A percentile compares a stretch with the other conserved stretches of the same genome.
phyloP scores from a whole-genome alignment of 2,113 vertebrate species.

The Rhipidura dahli region DNA sequence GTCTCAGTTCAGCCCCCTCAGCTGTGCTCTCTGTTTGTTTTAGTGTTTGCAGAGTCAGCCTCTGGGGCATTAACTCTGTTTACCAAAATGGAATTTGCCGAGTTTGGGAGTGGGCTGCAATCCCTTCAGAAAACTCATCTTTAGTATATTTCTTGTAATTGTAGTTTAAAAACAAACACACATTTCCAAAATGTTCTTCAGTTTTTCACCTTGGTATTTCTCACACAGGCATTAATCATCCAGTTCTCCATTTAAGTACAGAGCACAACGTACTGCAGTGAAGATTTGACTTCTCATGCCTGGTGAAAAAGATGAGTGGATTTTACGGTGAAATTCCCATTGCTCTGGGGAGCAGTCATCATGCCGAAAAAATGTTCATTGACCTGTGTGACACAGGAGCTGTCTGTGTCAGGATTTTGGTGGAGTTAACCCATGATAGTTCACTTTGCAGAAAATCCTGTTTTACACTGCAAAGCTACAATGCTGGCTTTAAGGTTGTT shows the following conservation, averaged over 20 bases:
- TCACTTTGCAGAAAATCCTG: not conserved
- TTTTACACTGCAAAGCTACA: not conserved
- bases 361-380: not conserved
- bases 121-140: slow-evolving; percentile 13
- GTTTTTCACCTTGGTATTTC: slow-evolving; percentile 3
- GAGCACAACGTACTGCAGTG: not conserved
- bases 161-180: not conserved
- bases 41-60: not conserved
- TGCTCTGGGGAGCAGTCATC: not conserved
- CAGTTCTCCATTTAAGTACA: not conserved
- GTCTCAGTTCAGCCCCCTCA: not conserved
- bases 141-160: slow-evolving; percentile 18
- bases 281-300: not conserved
- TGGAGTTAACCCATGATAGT: not conserved
- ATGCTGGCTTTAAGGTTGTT: not conserved
- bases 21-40: not conserved
- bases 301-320: not conserved
- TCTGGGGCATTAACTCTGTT: not conserved
- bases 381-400: not conserved
- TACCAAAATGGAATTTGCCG: not conserved
- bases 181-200: not conserved
- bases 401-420: not conserved
- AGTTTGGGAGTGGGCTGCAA: not conserved
- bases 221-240: not conserved
- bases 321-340: not conserved